Evolutionary conservation across 1,140 invertebrate genomes (phyloP).

Genomic region (Physella acuta): DNA sequence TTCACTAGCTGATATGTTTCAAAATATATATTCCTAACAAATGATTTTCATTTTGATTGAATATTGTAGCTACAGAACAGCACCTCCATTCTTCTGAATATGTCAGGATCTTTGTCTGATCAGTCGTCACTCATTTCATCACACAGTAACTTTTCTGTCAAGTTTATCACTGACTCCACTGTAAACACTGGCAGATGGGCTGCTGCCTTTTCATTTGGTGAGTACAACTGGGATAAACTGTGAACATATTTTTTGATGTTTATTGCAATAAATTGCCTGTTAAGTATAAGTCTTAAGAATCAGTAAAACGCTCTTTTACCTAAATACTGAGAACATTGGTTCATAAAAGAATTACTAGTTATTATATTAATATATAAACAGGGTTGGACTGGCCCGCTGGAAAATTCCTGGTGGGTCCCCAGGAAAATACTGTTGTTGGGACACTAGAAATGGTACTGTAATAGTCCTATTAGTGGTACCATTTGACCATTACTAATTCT

Average conservation of each 20-base stretch:
- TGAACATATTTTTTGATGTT: not conserved
- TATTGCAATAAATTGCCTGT: not conserved
- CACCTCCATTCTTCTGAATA: not conserved
- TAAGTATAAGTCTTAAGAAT: not conserved
- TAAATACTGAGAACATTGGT: not conserved
- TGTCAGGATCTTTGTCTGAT: not conserved
- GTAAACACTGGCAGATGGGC: slow-evolving; percentile 13
- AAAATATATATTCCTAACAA: too few relatives aligned
- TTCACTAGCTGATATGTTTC: too few relatives aligned
- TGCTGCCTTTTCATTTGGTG: slow-evolving; percentile 15
- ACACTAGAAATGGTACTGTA: too few relatives aligned
- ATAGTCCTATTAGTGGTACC: too few relatives aligned
- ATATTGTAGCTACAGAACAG: not conserved
- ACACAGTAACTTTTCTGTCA: not conserved
- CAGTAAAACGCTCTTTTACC: not conserved
- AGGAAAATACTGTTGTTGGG: too few relatives aligned
- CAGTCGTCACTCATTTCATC: not conserved
- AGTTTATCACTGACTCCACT: slow-evolving; percentile 11
- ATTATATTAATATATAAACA: not conserved
- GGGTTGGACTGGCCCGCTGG: not conserved
- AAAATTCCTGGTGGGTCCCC: too few relatives aligned
- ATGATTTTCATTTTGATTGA: too few relatives aligned
- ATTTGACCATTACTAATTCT: too few relatives aligned
- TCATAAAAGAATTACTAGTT: not conserved
- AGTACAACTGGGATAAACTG: not conserved